phyloP scores from a whole-genome alignment of 1,140 invertebrate genomes.

The Orius laevigatus region DNA sequence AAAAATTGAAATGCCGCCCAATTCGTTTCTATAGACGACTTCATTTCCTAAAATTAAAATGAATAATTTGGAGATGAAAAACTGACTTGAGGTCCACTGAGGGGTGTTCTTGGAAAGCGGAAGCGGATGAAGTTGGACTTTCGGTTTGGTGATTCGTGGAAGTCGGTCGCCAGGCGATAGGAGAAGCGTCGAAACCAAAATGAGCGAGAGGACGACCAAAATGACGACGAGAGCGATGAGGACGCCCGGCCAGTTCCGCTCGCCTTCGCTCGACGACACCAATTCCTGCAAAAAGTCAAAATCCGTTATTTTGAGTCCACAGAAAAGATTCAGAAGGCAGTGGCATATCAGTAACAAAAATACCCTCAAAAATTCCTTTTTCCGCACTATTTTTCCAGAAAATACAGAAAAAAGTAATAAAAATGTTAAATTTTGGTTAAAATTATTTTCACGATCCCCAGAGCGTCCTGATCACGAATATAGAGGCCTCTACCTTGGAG shows the following conservation, averaged over 20 bases:
- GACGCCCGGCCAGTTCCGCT: constrained; percentile 80
- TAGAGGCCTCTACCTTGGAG: too few relatives aligned
- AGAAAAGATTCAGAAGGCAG: too few relatives aligned
- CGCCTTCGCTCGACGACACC: constrained; percentile 47
- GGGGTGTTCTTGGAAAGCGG: constrained; percentile 44
- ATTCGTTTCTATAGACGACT: constrained; percentile 46
- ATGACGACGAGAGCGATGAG: constrained; percentile 78
- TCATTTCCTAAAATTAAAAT: too few relatives aligned
- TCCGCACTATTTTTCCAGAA: too few relatives aligned
- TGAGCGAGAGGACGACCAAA: constrained; percentile 64
- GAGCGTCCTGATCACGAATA: too few relatives aligned
- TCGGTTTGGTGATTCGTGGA: constrained; percentile 41
- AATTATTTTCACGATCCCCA: too few relatives aligned
- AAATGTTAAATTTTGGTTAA: too few relatives aligned
- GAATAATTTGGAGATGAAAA: too few relatives aligned
- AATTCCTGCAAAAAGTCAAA: constrained; percentile 43
- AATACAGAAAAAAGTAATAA: too few relatives aligned
- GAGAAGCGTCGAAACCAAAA: constrained; percentile 71
- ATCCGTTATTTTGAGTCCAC: too few relatives aligned
- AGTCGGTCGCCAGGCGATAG: constrained; percentile 59
- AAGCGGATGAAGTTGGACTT: constrained; percentile 47
- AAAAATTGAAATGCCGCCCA: constrained; percentile 52
- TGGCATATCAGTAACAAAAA: too few relatives aligned
- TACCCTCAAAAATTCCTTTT: too few relatives aligned
- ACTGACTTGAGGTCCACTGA: constrained; percentile 62